phyloP scores from a whole-genome alignment of 2,888 invertebrate genomes.

The Coenonympha glycerion region DNA sequence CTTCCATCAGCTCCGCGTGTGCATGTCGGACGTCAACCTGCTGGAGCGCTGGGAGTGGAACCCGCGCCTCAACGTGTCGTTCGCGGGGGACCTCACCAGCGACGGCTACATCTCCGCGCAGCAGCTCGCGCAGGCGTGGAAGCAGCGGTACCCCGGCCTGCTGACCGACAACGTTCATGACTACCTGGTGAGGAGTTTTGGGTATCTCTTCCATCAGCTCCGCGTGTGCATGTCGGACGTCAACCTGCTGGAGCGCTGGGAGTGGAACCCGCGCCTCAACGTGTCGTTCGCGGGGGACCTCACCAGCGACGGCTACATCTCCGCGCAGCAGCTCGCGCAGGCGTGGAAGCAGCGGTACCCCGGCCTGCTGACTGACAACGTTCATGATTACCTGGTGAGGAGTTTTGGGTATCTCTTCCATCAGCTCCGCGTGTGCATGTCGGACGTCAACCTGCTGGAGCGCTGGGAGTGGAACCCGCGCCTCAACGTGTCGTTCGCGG shows the following conservation, averaged over 20 bases:
- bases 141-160: constrained; percentile 78
- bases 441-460: constrained; percentile 78
- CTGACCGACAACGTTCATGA: constrained; percentile 72
- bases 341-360: no score
- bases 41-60: constrained; percentile 82
- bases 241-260: constrained; percentile 79
- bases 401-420: no score
- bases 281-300: constrained; percentile 76
- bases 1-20: constrained; percentile 73
- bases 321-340: constrained; percentile 80
- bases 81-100: constrained; percentile 77
- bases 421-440: constrained; percentile 78
- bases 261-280: constrained; percentile 78
- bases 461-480: constrained; percentile 80
- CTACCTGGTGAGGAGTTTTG: constrained; percentile 75
- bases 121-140: constrained; percentile 80
- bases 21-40: constrained; percentile 77
- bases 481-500: constrained; percentile 75
- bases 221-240: no score
- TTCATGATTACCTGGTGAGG: no score
- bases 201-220: no score
- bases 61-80: constrained; percentile 72
- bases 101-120: constrained; percentile 80
- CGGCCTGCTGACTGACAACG: no score
- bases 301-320: constrained; percentile 79